Evolutionary conservation across 30 jellyfish, hydroid and myxozoan genomes (phyloP).

Genomic region (Sanderia malayensis): DNA sequence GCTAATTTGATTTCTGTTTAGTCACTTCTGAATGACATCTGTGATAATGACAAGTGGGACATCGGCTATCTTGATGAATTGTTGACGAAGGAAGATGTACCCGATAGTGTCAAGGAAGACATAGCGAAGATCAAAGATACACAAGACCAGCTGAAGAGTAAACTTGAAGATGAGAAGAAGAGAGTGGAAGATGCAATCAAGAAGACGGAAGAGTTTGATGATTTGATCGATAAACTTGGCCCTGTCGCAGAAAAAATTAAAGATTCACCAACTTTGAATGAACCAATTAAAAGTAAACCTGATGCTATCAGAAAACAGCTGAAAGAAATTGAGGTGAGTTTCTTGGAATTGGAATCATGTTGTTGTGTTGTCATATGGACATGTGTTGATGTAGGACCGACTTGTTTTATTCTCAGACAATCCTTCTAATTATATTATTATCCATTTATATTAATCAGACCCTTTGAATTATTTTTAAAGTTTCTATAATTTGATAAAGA

Average conservation of each 20-base stretch:
- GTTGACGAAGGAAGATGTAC: slow-evolving; percentile 20
- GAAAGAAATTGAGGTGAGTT: slow-evolving; percentile 69
- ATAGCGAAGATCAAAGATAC: slow-evolving; percentile 47
- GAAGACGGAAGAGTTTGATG: slow-evolving; percentile 54
- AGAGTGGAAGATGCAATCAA: slow-evolving; percentile 34
- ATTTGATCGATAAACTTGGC: slow-evolving; percentile 45
- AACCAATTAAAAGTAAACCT: slow-evolving; percentile 67
- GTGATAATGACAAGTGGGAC: slow-evolving; percentile 61
- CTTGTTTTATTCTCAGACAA: too few species aligned
- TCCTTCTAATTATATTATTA: too few species aligned
- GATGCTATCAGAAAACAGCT: slow-evolving; percentile 54
- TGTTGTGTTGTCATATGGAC: too few species aligned
- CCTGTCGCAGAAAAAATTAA: slow-evolving; percentile 19
- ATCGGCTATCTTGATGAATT: slow-evolving; percentile 42
- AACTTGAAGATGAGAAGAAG: slow-evolving; percentile 42
- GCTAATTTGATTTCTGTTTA: background rate
- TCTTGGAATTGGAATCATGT: background rate
- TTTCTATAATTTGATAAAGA: too few species aligned
- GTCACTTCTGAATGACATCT: slow-evolving; percentile 46
- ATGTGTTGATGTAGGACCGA: too few species aligned
- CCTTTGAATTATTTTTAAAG: too few species aligned
- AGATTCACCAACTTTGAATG: slow-evolving; percentile 31
- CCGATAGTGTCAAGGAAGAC: slow-evolving; percentile 57
- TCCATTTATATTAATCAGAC: too few species aligned
- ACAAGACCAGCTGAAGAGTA: slow-evolving; percentile 48